phyloP scores from a whole-genome alignment of 1,140 invertebrate species.

The Panagrolaimus sp. region DNA sequence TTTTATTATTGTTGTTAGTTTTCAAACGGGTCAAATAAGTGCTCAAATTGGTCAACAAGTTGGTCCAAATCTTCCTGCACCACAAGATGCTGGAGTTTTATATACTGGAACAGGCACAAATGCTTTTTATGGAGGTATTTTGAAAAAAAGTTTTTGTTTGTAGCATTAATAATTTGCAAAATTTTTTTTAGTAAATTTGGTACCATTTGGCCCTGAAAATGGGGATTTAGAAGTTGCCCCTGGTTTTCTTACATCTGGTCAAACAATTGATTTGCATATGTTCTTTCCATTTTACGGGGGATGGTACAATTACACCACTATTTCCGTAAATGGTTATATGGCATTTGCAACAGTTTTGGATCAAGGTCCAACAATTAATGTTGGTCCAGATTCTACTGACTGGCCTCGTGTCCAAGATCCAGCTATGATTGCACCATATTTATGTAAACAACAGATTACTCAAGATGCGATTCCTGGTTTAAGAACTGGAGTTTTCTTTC shows the following conservation, averaged over 20 bases:
- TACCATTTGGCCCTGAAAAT: constrained; percentile 42
- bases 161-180: constrained; percentile 10
- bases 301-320: constrained; percentile 58
- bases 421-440: constrained; percentile 57
- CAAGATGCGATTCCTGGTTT: constrained; percentile 51
- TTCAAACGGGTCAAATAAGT: not conserved
- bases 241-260: constrained; percentile 53
- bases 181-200: constrained; percentile 38
- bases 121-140: constrained; percentile 40
- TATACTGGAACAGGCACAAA: constrained; percentile 43
- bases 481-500: constrained; percentile 52
- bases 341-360: constrained; percentile 56
- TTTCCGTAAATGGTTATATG: constrained; percentile 57
- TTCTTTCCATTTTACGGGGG: constrained; percentile 58
- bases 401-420: constrained; percentile 56
- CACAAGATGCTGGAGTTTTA: constrained; percentile 20
- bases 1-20: not conserved
- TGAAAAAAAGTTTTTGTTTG: not conserved
- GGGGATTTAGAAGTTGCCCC: constrained; percentile 55
- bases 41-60: not conserved
- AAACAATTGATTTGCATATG: constrained; percentile 56
- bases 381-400: constrained; percentile 55
- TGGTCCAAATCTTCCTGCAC: constrained; percentile 8
- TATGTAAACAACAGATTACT: constrained; percentile 55
- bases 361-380: constrained; percentile 56